Base-by-base conservation (phyloP, 2,797 vertebrate species). In the Sphenodon punctatus region DNA sequence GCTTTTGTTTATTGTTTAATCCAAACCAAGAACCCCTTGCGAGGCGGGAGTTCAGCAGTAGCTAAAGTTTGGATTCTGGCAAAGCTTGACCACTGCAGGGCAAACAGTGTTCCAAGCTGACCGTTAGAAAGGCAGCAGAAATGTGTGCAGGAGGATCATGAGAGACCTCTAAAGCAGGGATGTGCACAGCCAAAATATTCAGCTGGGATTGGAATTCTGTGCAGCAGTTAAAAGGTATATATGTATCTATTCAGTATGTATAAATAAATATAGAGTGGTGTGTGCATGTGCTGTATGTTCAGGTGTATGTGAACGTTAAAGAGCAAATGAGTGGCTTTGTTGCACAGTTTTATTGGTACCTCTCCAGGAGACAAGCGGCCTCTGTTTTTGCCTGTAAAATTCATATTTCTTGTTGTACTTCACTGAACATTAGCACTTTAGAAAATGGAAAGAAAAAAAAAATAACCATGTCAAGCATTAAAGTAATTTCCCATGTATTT, bases 391-490 rank as follows among this genome's bases (percentile, higher is more conserved):
- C 73, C 82, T 85, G 43, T 46, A 19, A 41, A 72, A 75, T 48
- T 76, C 63, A 2, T 13, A 39, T 25, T 75, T 74, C 78, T 87
- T 86, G 82, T 63, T 34, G 51, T 76, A 88, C 80, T 22, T 89
- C 69, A 67, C 83, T 79, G 83, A 90, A 90, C 46, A 59, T 78
- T 89, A 23, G 91, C 94, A 93, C 94, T 91, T 92, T 82, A 91
- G 70, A 59, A 87, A 67, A 75, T 74, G 55, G 90, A 86, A n/a
- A n/a, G n/a, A n/a, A n/a, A n/a, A n/a, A n/a, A n/a, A n/a, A n/a
- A n/a, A n/a, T n/a, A 88, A 68, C 19, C 36, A 82, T 75, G 78
- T 86, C 63, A 67, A 79, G 85, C 39, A 96, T 94, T 95, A 96
- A 96, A 90, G 60, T 90, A 5, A 79, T 93, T 94, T 93, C 30